Evolutionary conservation across 92 coral and sea anemone species (phyloP), one percentile per base, ranked within the genome.

Genomic region (Parazoanthus swiftii): DNA sequence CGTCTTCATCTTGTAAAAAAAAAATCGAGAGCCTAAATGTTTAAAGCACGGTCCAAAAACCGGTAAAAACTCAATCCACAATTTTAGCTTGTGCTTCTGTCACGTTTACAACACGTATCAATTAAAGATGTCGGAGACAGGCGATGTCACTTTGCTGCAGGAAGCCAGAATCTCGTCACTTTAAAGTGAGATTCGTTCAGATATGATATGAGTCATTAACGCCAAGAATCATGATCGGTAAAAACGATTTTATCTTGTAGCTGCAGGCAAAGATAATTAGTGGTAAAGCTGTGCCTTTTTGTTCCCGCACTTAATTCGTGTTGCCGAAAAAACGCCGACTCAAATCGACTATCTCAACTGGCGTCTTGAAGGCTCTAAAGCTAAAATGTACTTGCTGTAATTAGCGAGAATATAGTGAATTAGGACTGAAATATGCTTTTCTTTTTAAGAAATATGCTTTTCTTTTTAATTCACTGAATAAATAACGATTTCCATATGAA

Each of bases 111-210:
- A 42, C 39, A 82, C 38, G 63, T n/a, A 67, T 79, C 46, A 42
- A 84, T 44, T 84, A 70, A 84, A 44, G 14, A 70, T 70, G 79
- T 84, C 77, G 68, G 50, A 76, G 51, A 5, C 5, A 70, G 6
- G 6, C 42, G 68, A n/a, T 35, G 23, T 29, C 63, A 15, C 37
- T 35, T 56, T 71, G 44, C 29, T 56, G 35, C 87, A 84, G 79
- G 87, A 84, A 84, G 58, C 65, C 78, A 1, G n/a, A 26, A 20
- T n/a, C n/a, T 84, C 87, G 74, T 84, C 87, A 46, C 87, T 70
- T 71, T 71, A 1, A 44, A 82, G 43, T n/a, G 18, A 71, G 68
- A 46, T 71, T 84, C 68, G 75, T 36, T 7, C 82, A 25, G 66
- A 44, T 39, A 14, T 79, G 66, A 79, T 46, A 48, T n/a, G 23